Percentiles rank a stretch among this genome's conserved stretches.
Conservation (phyloP, 2,113 vertebrate genomes). For the Heterocephalus glaber region DNA sequence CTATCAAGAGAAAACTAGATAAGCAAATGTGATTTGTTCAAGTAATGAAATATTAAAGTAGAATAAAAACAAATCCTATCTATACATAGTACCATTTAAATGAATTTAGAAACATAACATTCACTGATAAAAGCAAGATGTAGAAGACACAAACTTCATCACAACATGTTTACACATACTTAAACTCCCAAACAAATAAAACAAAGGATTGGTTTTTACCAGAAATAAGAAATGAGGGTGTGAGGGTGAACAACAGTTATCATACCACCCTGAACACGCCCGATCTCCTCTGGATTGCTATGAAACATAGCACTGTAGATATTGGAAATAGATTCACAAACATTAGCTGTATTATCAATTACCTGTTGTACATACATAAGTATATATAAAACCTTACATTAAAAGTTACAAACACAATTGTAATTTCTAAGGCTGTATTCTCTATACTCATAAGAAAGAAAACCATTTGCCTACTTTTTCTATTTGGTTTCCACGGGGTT, state of each 20-base stretch:
- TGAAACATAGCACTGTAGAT: neutral
- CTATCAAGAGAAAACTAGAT: neutral
- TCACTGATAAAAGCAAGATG: neutral
- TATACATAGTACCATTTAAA: neutral
- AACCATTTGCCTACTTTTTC: neutral
- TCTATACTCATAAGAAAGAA: neutral
- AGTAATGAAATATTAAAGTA: neutral
- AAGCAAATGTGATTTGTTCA: neutral
- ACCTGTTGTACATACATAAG: neutral
- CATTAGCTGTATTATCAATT: neutral
- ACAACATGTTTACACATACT: neutral
- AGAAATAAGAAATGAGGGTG: neutral
- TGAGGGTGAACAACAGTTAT: neutral
- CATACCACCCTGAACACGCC: too few species aligned
- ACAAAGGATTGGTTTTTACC: neutral
- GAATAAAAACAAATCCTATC: neutral
- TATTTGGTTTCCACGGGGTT: neutral
- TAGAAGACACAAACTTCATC: neutral
- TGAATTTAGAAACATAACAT: conserved; percentile 12
- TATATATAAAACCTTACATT: neutral
- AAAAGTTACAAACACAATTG: neutral
- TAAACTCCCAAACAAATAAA: conserved; percentile 1
- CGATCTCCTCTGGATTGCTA: neutral
- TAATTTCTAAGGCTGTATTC: conserved; percentile 6
- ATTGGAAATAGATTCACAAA: neutral